Conservation (phyloP, 2,888 invertebrate genomes). For the Ramazzottius varieornatus region DNA sequence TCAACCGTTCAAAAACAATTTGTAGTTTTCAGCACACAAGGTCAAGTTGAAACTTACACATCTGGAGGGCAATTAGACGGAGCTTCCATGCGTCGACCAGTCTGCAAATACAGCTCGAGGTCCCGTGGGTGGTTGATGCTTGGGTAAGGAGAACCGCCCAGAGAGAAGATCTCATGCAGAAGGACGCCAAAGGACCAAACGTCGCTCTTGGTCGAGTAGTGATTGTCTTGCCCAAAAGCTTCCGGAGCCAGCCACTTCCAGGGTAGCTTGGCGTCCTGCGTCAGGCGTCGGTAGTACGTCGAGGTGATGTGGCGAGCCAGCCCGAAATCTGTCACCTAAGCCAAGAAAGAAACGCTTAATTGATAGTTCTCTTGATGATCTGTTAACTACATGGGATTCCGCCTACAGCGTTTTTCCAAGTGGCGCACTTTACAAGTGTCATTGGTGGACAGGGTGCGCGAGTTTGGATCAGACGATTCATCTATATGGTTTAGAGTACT, state of each 20-base stretch:
- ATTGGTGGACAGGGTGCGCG: no score
- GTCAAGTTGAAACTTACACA: no score
- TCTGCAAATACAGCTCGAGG: background rate
- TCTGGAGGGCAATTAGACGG: background rate
- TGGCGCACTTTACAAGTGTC: no score
- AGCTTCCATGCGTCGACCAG: background rate
- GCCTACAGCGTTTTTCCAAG: no score
- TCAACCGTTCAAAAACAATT: no score
- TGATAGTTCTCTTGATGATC: no score
- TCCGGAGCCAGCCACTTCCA: conserved; percentile 3
- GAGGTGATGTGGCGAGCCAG: background rate
- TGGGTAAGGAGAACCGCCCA: background rate
- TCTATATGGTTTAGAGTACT: no score
- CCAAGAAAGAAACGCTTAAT: no score
- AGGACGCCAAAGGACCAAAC: background rate
- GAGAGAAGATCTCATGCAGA: background rate
- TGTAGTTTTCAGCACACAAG: no score
- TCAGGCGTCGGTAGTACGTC: background rate
- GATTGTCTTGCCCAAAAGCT: background rate
- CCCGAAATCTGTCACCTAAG: background rate
- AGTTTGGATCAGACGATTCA: no score
- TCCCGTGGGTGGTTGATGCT: background rate
- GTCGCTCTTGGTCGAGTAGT: background rate
- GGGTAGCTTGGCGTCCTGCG: background rate
- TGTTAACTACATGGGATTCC: no score